Evolutionary conservation across 2,113 vertebrate genomes (phyloP), one percentile per base, ranked within the genome.

Genomic region (Dascyllus trimaculatus): DNA sequence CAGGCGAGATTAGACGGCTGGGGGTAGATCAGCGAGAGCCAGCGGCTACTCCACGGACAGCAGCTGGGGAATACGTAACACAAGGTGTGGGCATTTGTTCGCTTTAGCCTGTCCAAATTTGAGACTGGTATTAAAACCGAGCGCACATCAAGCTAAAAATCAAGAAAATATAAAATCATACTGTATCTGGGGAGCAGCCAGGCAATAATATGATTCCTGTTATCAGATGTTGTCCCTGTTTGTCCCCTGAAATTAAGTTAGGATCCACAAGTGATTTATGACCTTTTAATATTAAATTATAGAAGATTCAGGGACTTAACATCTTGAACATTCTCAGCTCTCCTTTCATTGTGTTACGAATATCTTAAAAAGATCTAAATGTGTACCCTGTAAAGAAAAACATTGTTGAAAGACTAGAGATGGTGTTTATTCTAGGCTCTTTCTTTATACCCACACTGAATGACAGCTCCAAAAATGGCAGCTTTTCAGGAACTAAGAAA

Each of bases 1-100:
- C 62, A 48, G 80, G 87, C 59, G 29, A 85, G 94, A 93, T 95
- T 95, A 92, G 90, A 93, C 86, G 75, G 90, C 80, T 80, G 67
- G 52, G 67, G 63, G 60, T 72, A 63, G 83, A 78, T 89, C 68
- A 85, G 59, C 0, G 29, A 64, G 65, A 59, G 82, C 38, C 62
- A n/a, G 62, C 15, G 45, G 65, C 70, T 40, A 58, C 68, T 79
- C 71, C 24, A 6, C 21, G 4, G 45, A 32, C 52, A 70, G 72
- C 81, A 81, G 78, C 71, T 80, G 80, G 75, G 72, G 7, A 48
- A 68, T 57, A 67, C 32, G 29, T 40, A 59, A 58, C 19, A 10
- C 56, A 60, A 83, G 66, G 78, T 70, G 81, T 29, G 32, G 10
- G 53, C 66, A 75, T 65, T 76, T 18, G 43, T 51, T 59, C 2